These are phyloP conservation scores for Epinotia brunnichana DNA, from an alignment of 2,888 invertebrate genomes.

Conservation along the genomic window DNA sequence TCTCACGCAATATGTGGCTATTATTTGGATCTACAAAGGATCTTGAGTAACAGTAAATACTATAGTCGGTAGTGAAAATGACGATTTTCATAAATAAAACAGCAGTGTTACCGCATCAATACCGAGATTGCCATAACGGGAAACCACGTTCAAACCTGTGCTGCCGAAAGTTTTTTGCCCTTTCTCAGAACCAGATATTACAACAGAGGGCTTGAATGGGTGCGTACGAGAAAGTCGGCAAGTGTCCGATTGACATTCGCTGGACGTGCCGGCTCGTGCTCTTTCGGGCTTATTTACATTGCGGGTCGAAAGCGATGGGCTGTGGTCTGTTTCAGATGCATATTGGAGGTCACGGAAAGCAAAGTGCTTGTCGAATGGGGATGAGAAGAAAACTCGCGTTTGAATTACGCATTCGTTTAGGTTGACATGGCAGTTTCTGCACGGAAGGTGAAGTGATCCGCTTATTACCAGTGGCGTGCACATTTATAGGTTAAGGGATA, in stretches of 20 bases:
- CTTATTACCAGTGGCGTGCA: neutral
- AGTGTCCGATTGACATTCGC: slow-evolving; percentile 62
- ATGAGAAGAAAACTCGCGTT: slow-evolving; percentile 1
- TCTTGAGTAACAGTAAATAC: neutral
- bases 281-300: slow-evolving; percentile 4
- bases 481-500: neutral
- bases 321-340: slow-evolving; percentile 13
- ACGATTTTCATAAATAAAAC: slow-evolving; percentile 13
- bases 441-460: no score
- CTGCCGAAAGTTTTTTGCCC: slow-evolving; percentile 43
- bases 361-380: slow-evolving; percentile 5
- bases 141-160: slow-evolving; percentile 34
- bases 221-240: slow-evolving; percentile 67
- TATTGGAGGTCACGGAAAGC: slow-evolving; percentile 30
- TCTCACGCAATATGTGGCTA: no score
- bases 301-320: slow-evolving; percentile 24
- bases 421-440: no score
- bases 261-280: slow-evolving; percentile 45
- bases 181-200: slow-evolving; percentile 41
- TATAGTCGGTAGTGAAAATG: slow-evolving; percentile 17
- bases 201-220: slow-evolving; percentile 58
- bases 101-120: slow-evolving; percentile 18
- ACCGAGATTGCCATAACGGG: slow-evolving; percentile 25
- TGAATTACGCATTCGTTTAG: neutral
- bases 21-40: no score